These are phyloP conservation scores for Lepisosteus oculatus DNA, from an alignment of 2,113 vertebrate species.

Conservation along the genomic window DNA sequence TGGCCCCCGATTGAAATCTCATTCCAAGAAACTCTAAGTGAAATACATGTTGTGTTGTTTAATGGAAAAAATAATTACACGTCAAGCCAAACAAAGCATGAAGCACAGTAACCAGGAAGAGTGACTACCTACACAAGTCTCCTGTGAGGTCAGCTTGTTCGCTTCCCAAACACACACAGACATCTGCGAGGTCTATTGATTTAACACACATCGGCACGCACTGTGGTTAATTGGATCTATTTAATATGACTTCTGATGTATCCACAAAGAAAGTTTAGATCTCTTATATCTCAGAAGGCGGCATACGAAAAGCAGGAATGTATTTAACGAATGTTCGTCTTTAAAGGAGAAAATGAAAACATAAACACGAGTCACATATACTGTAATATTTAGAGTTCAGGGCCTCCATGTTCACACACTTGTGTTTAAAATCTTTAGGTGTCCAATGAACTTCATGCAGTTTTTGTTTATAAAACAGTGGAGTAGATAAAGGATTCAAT, in stretches of 20 bases:
- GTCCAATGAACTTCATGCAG: too few relatives aligned
- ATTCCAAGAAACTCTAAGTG: constrained; percentile 66
- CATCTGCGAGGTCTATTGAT: constrained; percentile 30
- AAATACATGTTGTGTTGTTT: constrained; percentile 75
- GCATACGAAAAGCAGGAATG: too few relatives aligned
- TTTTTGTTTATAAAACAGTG: too few relatives aligned
- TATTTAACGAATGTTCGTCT: too few relatives aligned
- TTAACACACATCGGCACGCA: constrained; percentile 24
- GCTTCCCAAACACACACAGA: constrained; percentile 46
- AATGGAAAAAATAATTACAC: constrained; percentile 83
- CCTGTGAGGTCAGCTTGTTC: constrained; percentile 66
- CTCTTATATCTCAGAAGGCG: too few relatives aligned
- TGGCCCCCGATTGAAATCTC: constrained; percentile 77
- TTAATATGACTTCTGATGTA: constrained; percentile 19
- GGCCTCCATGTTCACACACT: too few relatives aligned
- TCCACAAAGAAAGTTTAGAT: not conserved
- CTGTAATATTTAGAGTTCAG: too few relatives aligned
- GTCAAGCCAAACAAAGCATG: constrained; percentile 77
- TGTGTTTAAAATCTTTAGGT: too few relatives aligned
- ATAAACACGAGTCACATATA: too few relatives aligned
- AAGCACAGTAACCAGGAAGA: constrained; percentile 68
- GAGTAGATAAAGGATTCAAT: too few relatives aligned
- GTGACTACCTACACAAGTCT: constrained; percentile 71
- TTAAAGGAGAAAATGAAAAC: too few relatives aligned
- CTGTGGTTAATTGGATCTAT: constrained; percentile 24